Percentiles rank a stretch among this genome's conserved stretches.
Conservation (phyloP, 2,113 vertebrate species). For the Notiomystis cincta region DNA sequence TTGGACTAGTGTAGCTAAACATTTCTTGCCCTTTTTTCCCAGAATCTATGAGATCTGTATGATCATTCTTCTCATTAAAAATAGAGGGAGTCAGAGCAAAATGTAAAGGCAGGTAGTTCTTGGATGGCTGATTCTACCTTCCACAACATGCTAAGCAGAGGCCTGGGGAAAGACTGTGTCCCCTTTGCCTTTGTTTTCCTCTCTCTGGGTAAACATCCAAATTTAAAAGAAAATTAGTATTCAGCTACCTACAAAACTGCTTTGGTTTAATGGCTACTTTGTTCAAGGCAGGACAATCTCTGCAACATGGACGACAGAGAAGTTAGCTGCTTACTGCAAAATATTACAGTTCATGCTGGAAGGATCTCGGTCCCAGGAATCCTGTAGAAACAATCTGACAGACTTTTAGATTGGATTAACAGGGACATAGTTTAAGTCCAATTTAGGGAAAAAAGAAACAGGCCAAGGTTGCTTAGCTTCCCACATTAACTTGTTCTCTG, state of each 20-base stretch:
- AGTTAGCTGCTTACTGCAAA: neutral
- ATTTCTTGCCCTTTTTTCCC: neutral
- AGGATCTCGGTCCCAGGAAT: neutral
- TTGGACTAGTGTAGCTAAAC: neutral
- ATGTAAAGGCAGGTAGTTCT: neutral
- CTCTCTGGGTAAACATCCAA: neutral
- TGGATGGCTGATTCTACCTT: neutral
- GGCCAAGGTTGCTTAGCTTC: neutral
- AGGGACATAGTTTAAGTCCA: neutral
- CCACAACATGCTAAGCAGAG: neutral
- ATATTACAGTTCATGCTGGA: neutral
- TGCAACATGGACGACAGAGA: neutral
- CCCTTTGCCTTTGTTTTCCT: neutral
- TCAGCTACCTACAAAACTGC: neutral
- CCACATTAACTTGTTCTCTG: neutral
- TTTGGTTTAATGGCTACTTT: neutral
- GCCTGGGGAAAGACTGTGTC: neutral
- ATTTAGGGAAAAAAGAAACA: neutral
- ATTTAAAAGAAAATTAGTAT: neutral
- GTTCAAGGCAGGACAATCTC: neutral
- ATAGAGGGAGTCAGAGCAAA: neutral
- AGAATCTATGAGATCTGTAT: neutral
- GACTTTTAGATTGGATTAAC: neutral
- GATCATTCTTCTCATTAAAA: neutral
- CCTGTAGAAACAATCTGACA: neutral